Conservation (phyloP, 2,888 invertebrate species). For the Limnephilus rhombicus region DNA sequence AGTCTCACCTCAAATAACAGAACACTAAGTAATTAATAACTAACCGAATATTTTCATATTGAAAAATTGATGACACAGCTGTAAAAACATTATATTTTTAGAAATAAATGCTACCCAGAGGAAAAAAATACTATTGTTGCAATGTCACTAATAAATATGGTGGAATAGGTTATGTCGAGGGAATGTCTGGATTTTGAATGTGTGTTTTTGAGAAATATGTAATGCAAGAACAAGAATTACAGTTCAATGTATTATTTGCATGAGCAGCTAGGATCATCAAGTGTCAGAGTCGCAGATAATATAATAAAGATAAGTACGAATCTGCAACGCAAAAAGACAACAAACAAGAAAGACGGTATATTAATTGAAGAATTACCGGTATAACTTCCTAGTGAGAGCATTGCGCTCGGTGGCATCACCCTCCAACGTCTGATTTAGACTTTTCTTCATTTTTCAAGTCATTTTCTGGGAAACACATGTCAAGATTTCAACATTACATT, state of each 20-base stretch:
- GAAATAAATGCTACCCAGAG: background rate
- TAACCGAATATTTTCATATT: background rate
- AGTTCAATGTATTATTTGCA: background rate
- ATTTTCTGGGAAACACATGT: slow-evolving; percentile 72
- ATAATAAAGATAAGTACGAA: slow-evolving; percentile 38
- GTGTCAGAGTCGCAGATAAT: slow-evolving; percentile 50
- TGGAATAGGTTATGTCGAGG: background rate
- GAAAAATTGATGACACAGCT: background rate
- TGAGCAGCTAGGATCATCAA: background rate
- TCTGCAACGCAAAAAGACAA: slow-evolving; percentile 30
- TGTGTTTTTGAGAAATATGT: background rate
- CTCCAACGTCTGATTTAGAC: slow-evolving; percentile 73
- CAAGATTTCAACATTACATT: slow-evolving; percentile 70
- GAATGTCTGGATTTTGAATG: background rate
- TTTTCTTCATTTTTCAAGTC: slow-evolving; percentile 78
- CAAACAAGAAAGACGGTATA: background rate
- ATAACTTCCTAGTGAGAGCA: slow-evolving; percentile 77
- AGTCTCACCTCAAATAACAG: background rate
- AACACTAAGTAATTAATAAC: background rate
- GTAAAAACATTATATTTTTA: background rate
- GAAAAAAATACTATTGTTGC: background rate
- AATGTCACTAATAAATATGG: background rate
- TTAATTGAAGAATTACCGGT: slow-evolving; percentile 71
- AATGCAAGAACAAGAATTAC: background rate
- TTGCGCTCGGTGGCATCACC: slow-evolving; percentile 74